Percentiles rank a stretch among this genome's conserved stretches.
Evolutionary conservation across 2,888 invertebrate species (phyloP).

Genomic region (Oegoconia quadripuncta): DNA sequence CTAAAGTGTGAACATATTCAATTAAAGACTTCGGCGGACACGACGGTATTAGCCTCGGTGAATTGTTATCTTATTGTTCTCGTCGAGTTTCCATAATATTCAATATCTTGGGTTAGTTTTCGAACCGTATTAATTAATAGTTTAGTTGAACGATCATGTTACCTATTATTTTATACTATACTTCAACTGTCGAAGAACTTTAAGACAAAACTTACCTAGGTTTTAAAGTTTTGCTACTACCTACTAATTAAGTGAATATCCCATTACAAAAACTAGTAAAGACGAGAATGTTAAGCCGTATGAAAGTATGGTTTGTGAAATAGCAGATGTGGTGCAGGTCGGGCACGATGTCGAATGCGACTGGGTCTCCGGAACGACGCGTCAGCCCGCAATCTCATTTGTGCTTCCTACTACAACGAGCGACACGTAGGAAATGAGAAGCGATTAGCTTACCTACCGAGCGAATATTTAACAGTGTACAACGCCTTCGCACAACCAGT

Average conservation of each 20-base stretch:
- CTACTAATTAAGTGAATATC: too few relatives aligned
- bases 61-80: slow-evolving; percentile 12
- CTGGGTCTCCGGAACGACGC: slow-evolving; percentile 52
- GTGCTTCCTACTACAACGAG: slow-evolving; percentile 53
- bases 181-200: too few relatives aligned
- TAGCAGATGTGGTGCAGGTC: slow-evolving; percentile 12
- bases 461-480: slow-evolving; percentile 22
- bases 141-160: too few relatives aligned
- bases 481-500: too few relatives aligned
- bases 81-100: slow-evolving; percentile 5
- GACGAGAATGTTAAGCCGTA: too few relatives aligned
- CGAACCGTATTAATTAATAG: too few relatives aligned
- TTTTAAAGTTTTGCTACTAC: too few relatives aligned
- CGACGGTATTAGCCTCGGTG: slow-evolving; percentile 7
- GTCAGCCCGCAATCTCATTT: slow-evolving; percentile 64
- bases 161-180: too few relatives aligned
- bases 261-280: too few relatives aligned
- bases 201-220: too few relatives aligned
- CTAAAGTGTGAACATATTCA: slow-evolving; percentile 29
- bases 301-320: too few relatives aligned
- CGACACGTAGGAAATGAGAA: slow-evolving; percentile 67
- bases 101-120: too few relatives aligned
- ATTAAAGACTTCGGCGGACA: slow-evolving; percentile 15
- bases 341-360: slow-evolving; percentile 42
- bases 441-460: slow-evolving; percentile 50